These are phyloP conservation scores for Atta texana DNA, from an alignment of 1,140 invertebrate genomes.

Conservation along the genomic window DNA sequence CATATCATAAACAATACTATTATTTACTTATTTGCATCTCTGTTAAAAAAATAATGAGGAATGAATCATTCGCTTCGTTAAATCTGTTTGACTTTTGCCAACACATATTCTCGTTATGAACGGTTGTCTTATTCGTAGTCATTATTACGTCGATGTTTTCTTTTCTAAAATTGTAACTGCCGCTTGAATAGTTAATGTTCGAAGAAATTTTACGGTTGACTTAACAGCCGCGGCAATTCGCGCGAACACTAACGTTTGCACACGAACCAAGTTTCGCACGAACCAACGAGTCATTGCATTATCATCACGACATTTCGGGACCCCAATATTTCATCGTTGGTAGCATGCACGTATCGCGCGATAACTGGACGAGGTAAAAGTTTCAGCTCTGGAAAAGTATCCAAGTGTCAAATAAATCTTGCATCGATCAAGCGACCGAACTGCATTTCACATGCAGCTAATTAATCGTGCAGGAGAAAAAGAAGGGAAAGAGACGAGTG, in stretches of 20 bases:
- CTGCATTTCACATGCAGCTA: conserved; percentile 23
- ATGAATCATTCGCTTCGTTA: not conserved
- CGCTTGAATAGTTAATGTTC: conserved; percentile 30
- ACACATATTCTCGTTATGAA: not conserved
- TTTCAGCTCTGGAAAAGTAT: conserved; percentile 45
- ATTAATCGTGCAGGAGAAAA: conserved; percentile 21
- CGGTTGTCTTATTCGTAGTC: conserved; percentile 9
- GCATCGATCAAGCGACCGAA: conserved; percentile 47
- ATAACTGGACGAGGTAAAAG: conserved; percentile 33
- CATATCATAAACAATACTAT: not conserved
- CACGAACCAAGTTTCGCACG: conserved; percentile 28
- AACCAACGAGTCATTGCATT: conserved; percentile 30
- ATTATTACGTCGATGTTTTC: not conserved
- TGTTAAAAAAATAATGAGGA: not conserved
- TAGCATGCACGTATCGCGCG: conserved; percentile 1
- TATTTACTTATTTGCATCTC: not conserved
- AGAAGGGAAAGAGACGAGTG: not conserved
- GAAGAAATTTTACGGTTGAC: conserved; percentile 34
- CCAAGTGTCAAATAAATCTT: conserved; percentile 56
- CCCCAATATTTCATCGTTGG: conserved; percentile 42
- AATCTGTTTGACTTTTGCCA: conserved; percentile 24
- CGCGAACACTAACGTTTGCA: conserved; percentile 1
- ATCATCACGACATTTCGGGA: conserved; percentile 39
- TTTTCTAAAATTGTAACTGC: conserved; percentile 48
- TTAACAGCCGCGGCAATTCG: conserved; percentile 48